phyloP scores from a whole-genome alignment of 2,113 vertebrate genomes.

The Lepus americanus region DNA sequence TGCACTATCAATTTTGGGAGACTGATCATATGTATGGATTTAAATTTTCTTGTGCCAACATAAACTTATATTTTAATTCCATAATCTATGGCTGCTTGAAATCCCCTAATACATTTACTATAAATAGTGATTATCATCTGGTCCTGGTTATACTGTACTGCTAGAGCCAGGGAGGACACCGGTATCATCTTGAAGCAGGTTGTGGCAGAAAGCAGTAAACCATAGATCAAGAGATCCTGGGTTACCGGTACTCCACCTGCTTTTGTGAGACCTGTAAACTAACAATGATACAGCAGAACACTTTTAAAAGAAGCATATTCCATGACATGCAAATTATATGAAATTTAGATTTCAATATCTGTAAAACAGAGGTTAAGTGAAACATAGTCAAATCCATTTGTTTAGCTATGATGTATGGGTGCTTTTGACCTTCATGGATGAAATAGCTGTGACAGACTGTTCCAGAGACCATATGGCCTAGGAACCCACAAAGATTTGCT shows the following conservation, averaged over 20 bases:
- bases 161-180: not conserved
- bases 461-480: not conserved
- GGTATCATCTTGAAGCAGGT: not conserved
- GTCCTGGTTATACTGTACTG: not conserved
- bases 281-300: not conserved
- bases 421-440: not conserved
- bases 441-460: not conserved
- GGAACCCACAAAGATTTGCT: slow-evolving; percentile 35
- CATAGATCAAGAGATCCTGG: not conserved
- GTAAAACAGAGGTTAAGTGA: not conserved
- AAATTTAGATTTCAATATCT: not conserved
- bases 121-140: not conserved
- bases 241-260: too few relatives aligned
- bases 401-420: not conserved
- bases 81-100: too few relatives aligned
- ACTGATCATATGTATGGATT: too few relatives aligned
- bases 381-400: not conserved
- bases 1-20: too few relatives aligned
- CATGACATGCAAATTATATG: not conserved
- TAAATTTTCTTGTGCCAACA: too few relatives aligned
- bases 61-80: too few relatives aligned
- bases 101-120: not conserved
- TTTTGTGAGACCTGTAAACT: not conserved
- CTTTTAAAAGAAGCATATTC: not conserved
- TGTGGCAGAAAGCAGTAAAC: not conserved